Evolutionary conservation across 2,888 invertebrate species (phyloP).

Genomic region (Temnothorax ravouxi): DNA sequence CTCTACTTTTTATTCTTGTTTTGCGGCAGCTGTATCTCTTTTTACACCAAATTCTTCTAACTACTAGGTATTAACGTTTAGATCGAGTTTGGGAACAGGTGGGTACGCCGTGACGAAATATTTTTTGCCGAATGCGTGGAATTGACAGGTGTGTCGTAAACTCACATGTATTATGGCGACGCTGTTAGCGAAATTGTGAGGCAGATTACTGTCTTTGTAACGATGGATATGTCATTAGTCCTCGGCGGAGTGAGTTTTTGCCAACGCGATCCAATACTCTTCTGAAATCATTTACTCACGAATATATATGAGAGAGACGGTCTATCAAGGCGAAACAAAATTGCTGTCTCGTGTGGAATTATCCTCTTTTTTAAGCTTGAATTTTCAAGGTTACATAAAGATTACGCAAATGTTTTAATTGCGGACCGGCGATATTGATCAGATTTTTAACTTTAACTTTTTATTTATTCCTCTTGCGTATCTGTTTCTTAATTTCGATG

Average conservation of each 20-base stretch:
- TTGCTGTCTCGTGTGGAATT: conserved; percentile 8
- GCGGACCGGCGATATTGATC: neutral
- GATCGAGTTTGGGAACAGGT: conserved; percentile 47
- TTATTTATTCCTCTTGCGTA: neutral
- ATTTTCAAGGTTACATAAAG: neutral
- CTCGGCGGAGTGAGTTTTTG: conserved; percentile 40
- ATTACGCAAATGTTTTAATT: conserved; percentile 6
- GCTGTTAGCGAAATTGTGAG: conserved; percentile 37
- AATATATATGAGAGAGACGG: neutral
- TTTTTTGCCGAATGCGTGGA: conserved; percentile 38
- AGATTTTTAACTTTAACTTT: neutral
- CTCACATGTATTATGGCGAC: conserved; percentile 23
- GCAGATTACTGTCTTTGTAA: conserved; percentile 26
- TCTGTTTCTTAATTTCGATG: conserved; percentile 1
- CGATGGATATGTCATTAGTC: conserved; percentile 34
- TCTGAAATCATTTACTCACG: conserved; percentile 22
- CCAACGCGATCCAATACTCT: neutral
- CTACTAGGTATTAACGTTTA: conserved; percentile 47
- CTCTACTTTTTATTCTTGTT: neutral
- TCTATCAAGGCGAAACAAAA: conserved; percentile 26
- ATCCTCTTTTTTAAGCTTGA: neutral
- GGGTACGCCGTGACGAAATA: neutral
- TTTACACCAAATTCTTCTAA: conserved; percentile 39
- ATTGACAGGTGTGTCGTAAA: conserved; percentile 61
- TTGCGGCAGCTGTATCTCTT: conserved; percentile 11